Percentiles rank a stretch among this genome's conserved stretches.
Evolutionary conservation across 37 sponge, comb jelly and placozoan genomes (phyloP).

Genomic region (Hexactinellida sp.): DNA sequence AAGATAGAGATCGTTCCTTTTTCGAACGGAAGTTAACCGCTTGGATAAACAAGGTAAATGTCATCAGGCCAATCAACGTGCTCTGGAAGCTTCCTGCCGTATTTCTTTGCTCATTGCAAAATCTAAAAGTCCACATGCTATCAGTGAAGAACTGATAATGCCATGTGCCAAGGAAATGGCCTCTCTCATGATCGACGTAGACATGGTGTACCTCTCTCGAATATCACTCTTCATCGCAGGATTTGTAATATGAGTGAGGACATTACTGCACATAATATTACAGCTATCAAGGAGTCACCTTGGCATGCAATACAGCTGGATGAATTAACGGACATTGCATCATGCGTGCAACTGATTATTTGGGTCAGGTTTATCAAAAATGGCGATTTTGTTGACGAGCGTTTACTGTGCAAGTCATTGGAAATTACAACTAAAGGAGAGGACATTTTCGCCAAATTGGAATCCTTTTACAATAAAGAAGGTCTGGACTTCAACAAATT

Average conservation of each 20-base stretch:
- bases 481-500: constrained; percentile 12
- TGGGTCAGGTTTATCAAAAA: constrained; percentile 13
- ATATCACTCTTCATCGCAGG: constrained; percentile 11
- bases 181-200: constrained; percentile 5
- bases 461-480: constrained; percentile 11
- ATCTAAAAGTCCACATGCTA: not conserved
- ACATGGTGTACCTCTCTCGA: constrained; percentile 6
- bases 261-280: not conserved
- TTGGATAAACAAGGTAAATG: constrained; percentile 17
- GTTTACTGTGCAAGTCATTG: constrained; percentile 12
- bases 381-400: constrained; percentile 9
- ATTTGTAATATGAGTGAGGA: constrained; percentile 8
- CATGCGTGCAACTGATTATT: not conserved
- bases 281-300: constrained; percentile 16
- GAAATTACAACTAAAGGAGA: constrained; percentile 6
- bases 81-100: constrained; percentile 4
- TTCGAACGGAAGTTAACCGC: not conserved
- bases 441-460: not conserved
- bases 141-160: constrained; percentile 8
- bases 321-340: constrained; percentile 12
- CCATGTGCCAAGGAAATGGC: constrained; percentile 16
- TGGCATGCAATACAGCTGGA: constrained; percentile 16
- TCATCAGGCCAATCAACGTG: not conserved
- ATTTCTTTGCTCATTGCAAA: constrained; percentile 10
- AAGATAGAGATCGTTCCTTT: not conserved